A percentile compares a stretch with the other conserved stretches of the same genome.
Evolutionary conservation across 2,888 invertebrate species (phyloP).

Genomic region (Aquatica leii): DNA sequence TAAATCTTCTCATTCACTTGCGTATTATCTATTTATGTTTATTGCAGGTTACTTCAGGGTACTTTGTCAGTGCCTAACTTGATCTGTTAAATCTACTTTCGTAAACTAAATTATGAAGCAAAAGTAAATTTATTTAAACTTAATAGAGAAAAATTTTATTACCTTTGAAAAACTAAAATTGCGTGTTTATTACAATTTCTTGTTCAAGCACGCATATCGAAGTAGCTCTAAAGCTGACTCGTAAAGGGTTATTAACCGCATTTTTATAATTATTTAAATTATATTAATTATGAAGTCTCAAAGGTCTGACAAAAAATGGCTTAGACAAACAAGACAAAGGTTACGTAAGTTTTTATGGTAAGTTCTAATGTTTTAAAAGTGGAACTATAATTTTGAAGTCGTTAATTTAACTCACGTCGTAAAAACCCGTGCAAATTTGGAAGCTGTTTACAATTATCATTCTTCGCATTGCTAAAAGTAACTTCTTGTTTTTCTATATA

Average conservation of each 20-base stretch:
- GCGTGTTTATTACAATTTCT: slow-evolving; percentile 18
- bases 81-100: slow-evolving; percentile 37
- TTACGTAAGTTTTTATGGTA: no score
- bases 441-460: no score
- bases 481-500: no score
- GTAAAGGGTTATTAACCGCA: slow-evolving; percentile 14
- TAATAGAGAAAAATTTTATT: slow-evolving; percentile 14
- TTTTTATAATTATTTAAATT: slow-evolving; percentile 9
- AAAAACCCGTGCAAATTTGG: no score
- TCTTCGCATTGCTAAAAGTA: no score
- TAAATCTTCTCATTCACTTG: slow-evolving; percentile 53
- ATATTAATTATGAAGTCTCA: neutral
- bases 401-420: no score
- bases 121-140: slow-evolving; percentile 15
- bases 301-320: no score
- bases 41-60: slow-evolving; percentile 49
- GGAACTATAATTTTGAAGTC: no score
- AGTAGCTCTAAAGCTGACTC: slow-evolving; percentile 8
- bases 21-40: slow-evolving; percentile 54
- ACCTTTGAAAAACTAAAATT: slow-evolving; percentile 16
- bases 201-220: slow-evolving; percentile 16
- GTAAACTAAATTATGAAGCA: slow-evolving; percentile 24
- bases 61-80: slow-evolving; percentile 50
- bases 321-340: no score
- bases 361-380: no score